phyloP scores from a whole-genome alignment of 2,888 invertebrate species.

The Ceratothoa steindachneri region DNA sequence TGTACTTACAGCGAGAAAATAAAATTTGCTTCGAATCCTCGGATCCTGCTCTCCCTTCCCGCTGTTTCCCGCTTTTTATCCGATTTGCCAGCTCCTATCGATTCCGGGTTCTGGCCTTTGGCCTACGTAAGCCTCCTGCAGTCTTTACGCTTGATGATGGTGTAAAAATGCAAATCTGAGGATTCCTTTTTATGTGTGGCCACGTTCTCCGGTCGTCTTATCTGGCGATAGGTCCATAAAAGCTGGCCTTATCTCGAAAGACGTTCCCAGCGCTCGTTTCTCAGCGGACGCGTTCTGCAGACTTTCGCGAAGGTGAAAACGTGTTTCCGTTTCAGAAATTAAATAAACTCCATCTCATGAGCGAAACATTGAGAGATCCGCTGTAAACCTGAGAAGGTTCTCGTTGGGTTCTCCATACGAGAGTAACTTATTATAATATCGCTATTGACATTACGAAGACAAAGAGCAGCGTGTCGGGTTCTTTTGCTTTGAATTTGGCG shows the following conservation, averaged over 20 bases:
- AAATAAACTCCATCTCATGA: background rate
- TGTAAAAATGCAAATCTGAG: conserved; percentile 44
- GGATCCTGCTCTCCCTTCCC: background rate
- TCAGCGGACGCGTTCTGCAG: conserved; percentile 18
- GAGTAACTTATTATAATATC: conserved; percentile 41
- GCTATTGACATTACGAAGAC: conserved; percentile 40
- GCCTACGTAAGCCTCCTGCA: conserved; percentile 37
- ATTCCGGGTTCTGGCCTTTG: conserved; percentile 31
- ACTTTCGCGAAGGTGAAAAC: conserved; percentile 9
- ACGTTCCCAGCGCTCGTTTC: conserved; percentile 20
- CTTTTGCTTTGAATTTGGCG: no score
- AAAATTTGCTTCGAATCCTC: no score
- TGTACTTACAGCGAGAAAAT: no score
- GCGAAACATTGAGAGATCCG: conserved; percentile 18
- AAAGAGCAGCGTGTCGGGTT: conserved; percentile 18
- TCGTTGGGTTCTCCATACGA: conserved; percentile 6
- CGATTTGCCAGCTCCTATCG: background rate
- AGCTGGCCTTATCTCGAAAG: conserved; percentile 34
- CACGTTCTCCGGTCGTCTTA: conserved; percentile 40
- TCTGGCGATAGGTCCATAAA: conserved; percentile 45
- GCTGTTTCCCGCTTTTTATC: background rate
- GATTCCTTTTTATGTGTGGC: conserved; percentile 45
- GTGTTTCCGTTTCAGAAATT: background rate
- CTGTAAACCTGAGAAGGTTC: conserved; percentile 7
- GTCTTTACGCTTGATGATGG: conserved; percentile 41